Evolutionary conservation across 1,140 invertebrate species (phyloP), one percentile per base, ranked within the genome.

Genomic region (Procambarus clarkii): DNA sequence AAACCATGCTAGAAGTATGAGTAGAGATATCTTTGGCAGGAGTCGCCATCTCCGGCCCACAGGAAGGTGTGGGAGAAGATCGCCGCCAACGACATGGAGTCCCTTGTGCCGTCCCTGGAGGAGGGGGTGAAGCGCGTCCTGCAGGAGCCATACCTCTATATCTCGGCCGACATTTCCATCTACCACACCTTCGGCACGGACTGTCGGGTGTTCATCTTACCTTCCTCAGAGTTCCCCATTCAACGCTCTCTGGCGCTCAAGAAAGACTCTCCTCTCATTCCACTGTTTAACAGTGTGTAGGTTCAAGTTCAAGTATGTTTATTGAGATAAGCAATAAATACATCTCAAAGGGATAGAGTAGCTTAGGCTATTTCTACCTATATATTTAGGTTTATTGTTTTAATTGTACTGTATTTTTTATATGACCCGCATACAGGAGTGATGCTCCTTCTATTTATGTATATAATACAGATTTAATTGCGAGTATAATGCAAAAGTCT

Each of bases 211-310:
- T 85, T 74, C 74, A 45, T 84, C 34, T 58, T 91, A 21, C 88
- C 82, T 0, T 34, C 64, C 18, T 21, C 88, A 0, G 54, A 91
- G n/a, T 91, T 91, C 74, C 54, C 34, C 9, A 71, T 24, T 0
- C 45, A 58, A 54, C 45, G 45, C 13, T 85, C 88, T 15, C 21
- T 91, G 8, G 74, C 74, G 13, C 11, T 91, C 8, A 84, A 21
- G 44, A 91, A 91, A 64, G 88, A 76, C 2, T 91, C 88, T 15
- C 88, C 88, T 8, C 76, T 91, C 4, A 44, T 64, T 46, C 88
- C 50, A 1, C n/a, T 91, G 13, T 45, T 91, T 3, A 85, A 91
- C 60, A 91, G 48, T 8, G 8, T 91, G 88, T 91, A 60, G 76
- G 88, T 34, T 34, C n/a, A n/a, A n/a, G n/a, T n/a, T n/a, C n/a